These are phyloP conservation scores for Luperina nickerlii DNA, from an alignment of 2,888 invertebrate genomes.

Conservation along the genomic window DNA sequence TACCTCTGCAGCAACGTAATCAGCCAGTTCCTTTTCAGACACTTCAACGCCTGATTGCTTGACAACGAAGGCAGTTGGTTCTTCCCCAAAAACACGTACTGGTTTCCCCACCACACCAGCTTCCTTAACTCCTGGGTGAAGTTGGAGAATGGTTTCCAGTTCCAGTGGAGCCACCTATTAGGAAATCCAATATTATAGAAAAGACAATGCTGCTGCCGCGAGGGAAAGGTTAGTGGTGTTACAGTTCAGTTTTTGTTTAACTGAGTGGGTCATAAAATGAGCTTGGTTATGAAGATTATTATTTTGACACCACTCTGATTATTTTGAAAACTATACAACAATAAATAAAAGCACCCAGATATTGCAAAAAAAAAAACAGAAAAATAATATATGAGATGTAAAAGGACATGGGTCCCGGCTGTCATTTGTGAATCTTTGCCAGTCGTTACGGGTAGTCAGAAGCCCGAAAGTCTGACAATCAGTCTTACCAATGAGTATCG, in stretches of 20 bases:
- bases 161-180: slow-evolving; percentile 94
- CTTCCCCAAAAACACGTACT: slow-evolving; percentile 92
- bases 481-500: no score
- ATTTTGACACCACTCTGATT: background rate
- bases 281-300: background rate
- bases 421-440: no score
- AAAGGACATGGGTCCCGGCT: no score
- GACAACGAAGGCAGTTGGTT: slow-evolving; percentile 94
- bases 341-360: background rate
- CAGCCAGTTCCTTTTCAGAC: slow-evolving; percentile 89
- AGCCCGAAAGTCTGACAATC: no score
- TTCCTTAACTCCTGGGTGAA: slow-evolving; percentile 93
- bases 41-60: slow-evolving; percentile 88
- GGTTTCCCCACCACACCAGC: slow-evolving; percentile 95
- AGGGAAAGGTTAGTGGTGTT: background rate
- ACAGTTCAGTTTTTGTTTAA: background rate
- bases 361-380: background rate
- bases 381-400: no score
- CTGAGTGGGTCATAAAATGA: background rate
- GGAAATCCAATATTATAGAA: background rate
- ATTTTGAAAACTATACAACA: background rate
- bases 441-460: no score
- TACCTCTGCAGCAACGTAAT: slow-evolving; percentile 87
- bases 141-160: slow-evolving; percentile 93
- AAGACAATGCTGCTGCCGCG: background rate